A percentile compares a stretch with the other conserved stretches of the same genome.
phyloP scores from a whole-genome alignment of 2,797 vertebrate genomes.

The Halcyon badia region DNA sequence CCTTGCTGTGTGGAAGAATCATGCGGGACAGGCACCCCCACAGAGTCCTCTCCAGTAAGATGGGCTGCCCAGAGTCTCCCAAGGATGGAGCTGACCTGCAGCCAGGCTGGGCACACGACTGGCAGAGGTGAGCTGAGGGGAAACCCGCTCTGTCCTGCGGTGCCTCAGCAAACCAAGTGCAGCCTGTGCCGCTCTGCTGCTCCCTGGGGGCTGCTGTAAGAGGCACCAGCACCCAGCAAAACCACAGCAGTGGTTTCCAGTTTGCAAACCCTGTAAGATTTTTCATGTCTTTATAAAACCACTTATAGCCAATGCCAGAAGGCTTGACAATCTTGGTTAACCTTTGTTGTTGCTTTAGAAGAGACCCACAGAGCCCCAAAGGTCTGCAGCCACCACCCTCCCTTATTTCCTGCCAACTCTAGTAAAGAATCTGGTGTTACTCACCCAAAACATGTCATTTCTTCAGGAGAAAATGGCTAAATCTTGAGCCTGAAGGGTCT shows the following conservation, averaged over 20 bases:
- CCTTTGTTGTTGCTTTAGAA: background rate
- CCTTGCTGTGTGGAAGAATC: background rate
- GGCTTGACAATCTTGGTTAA: background rate
- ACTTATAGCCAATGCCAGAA: background rate
- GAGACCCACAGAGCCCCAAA: background rate
- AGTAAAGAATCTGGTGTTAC: background rate
- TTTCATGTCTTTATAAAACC: background rate
- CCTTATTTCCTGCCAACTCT: background rate
- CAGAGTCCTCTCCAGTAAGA: background rate
- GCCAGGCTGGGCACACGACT: background rate
- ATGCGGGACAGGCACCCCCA: background rate
- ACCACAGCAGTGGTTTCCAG: background rate
- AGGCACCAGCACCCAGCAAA: background rate
- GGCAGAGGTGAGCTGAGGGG: background rate
- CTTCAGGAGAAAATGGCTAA: background rate
- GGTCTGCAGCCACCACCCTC: background rate
- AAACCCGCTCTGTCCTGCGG: background rate
- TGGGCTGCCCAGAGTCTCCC: background rate
- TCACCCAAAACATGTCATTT: background rate
- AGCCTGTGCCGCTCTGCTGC: background rate
- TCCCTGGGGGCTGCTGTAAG: background rate
- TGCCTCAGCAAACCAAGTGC: background rate
- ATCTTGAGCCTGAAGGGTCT: background rate
- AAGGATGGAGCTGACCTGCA: background rate
- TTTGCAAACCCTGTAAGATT: background rate